These are phyloP conservation scores for Corythaixoides concolor DNA, from an alignment of 2,113 vertebrate genomes.

Conservation along the genomic window DNA sequence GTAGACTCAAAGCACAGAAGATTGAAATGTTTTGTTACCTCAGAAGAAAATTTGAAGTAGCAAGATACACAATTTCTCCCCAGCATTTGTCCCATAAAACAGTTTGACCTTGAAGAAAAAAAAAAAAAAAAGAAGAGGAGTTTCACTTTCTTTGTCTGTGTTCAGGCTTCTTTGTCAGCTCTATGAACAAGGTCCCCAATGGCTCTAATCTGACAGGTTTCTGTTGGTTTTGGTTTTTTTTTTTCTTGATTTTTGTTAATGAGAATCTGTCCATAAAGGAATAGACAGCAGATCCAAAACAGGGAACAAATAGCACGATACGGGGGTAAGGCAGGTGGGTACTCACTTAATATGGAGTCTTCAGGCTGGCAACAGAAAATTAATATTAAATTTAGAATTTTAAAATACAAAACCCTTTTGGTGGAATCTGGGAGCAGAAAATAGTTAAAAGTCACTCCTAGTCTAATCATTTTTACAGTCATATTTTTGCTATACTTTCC, in stretches of 20 bases:
- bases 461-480: background rate
- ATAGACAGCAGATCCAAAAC: background rate
- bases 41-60: background rate
- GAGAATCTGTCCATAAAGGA: background rate
- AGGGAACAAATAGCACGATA: background rate
- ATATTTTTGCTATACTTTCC: background rate
- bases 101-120: background rate
- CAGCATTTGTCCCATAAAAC: background rate
- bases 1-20: background rate
- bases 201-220: background rate
- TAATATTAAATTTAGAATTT: background rate
- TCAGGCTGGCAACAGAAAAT: background rate
- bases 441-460: background rate
- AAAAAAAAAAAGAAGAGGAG: background rate
- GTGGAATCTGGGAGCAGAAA: background rate
- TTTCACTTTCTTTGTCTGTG: background rate
- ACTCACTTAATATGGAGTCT: background rate
- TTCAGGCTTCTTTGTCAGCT: background rate
- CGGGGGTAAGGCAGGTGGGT: accelerated
- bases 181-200: background rate
- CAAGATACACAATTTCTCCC: background rate
- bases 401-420: background rate
- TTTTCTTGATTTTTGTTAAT: background rate
- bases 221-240: background rate
- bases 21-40: background rate